Evolutionary conservation across 2,113 vertebrate genomes (phyloP), one percentile per base, ranked within the genome.

Genomic region (Pomatorhinus ruficollis): DNA sequence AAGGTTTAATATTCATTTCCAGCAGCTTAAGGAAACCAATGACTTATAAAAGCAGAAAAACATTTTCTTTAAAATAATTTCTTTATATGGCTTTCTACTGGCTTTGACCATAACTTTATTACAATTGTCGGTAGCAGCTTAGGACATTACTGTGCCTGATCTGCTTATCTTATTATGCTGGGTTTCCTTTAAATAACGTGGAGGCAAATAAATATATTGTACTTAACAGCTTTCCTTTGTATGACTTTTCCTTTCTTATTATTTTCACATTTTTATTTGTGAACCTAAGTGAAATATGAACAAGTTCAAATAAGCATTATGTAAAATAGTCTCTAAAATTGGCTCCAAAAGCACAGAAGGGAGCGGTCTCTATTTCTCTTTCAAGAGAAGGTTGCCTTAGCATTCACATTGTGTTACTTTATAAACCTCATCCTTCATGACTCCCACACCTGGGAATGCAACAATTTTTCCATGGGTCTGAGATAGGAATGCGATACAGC

Each of bases 141-240:
- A 74, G 57, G 75, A 90, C 86, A 71, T 96, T 93, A 90, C 92
- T 95, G 84, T 28, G 45, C 94, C 59, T 60, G 71, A 90, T 83
- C 57, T 91, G 90, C 97, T 98, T 98, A 97, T 98, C 97, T 97
- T 95, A 88, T 77, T 78, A 76, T 61, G 49, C 80, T 92, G 80
- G 50, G 89, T 97, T 98, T 98, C 97, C 97, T 98, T 94, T 83
- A 85, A 96, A 79, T 86, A 90, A 87, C 42, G 35, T 68, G 75
- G 64, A 95, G 83, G 88, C 83, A 81, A 94, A 94, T 68, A 89
- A 94, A 93, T 80, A 87, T 49, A 57, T 71, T 3, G 11, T 60
- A 54, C 71, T 78, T 81, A 86, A 89, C 76, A 91, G 85, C 49
- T 91, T 97, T 97, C 80, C 49, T 97, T 96, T 97, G 95, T 95